Evolutionary conservation across 2,113 vertebrate genomes (phyloP), one percentile per base, ranked within the genome.

Genomic region (Cheirogaleus medius): DNA sequence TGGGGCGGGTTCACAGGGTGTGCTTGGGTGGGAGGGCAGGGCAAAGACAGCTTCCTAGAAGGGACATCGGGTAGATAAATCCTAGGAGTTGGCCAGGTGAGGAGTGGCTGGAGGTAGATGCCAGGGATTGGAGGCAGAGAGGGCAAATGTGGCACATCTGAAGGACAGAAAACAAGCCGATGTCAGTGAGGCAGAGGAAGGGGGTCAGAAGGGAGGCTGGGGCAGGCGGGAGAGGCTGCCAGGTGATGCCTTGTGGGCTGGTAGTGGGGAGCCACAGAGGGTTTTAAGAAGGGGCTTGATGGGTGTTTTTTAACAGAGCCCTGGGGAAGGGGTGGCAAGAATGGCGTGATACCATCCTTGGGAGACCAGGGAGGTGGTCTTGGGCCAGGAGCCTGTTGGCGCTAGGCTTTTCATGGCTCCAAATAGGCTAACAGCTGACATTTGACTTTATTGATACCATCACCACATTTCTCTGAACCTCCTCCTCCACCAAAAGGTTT

Each of bases 111-210:
- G 68, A 44, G 42, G 44, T 21, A 6, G 1, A 71, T 63, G 17
- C 23, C 3, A 23, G 56, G 42, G 1, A 0, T 11, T 5, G 87
- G 60, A 54, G 34, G n/a, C 3, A 13, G 49, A 58, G 37, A 66
- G 21, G 52, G 21, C 23, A 1, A 37, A 44, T 2, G 0, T 52
- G 54, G 83, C 6, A 4, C 10, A 5, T 39, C n/a, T 0, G 12
- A 64, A 69, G 71, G 37, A 13, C 13, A 71, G 80, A 25, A 63
- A n/a, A 29, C 25, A 20, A 64, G 86, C 54, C 44, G 9, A 21
- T 20, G 37, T 77, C 37, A 9, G 12, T 49, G 6, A 56, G 63
- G 54, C 58, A 44, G 58, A 54, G 32, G 84, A 23, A 25, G 34
- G 0, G 25, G 56, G 56, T 11, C 54, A 3, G 12, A 56, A 56